phyloP scores from a whole-genome alignment of 2,888 invertebrate species.

The Poecilobothrus nobilitatus region DNA sequence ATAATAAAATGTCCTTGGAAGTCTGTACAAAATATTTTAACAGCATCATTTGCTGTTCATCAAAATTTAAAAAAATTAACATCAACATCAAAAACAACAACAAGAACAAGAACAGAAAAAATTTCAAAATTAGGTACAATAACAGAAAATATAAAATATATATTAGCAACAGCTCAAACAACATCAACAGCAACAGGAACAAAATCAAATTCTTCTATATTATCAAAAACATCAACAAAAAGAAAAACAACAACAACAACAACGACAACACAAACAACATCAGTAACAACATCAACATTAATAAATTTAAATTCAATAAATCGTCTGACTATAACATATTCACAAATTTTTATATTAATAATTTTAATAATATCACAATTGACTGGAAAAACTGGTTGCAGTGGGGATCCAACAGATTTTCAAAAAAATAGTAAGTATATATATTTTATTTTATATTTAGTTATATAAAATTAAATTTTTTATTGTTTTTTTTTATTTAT shows the following conservation, averaged over 20 bases:
- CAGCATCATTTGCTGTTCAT: neutral
- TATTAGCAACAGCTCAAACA: neutral
- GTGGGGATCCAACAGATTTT: constrained; percentile 44
- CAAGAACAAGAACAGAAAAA: neutral
- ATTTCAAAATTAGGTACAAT: neutral
- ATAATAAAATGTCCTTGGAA: constrained; percentile 1
- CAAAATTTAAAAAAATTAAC: neutral
- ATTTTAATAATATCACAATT: constrained; percentile 28
- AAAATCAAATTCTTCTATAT: constrained; percentile 25
- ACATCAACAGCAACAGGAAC: constrained; percentile 15
- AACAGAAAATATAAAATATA: neutral
- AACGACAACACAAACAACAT: constrained; percentile 21
- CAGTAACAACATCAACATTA: constrained; percentile 19
- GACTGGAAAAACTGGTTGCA: constrained; percentile 34
- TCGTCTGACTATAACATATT: constrained; percentile 13
- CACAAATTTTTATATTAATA: constrained; percentile 25
- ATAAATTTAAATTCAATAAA: constrained; percentile 14
- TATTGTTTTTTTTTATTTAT: neutral
- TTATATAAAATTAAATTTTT: neutral
- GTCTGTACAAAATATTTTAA: neutral
- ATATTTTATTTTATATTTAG: neutral
- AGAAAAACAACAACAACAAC: constrained; percentile 19
- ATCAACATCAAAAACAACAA: neutral
- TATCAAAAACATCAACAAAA: constrained; percentile 27
- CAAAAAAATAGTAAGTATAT: constrained; percentile 44